Conservation (phyloP, 2,888 invertebrate genomes). For the Caenorhabditis angaria region DNA sequence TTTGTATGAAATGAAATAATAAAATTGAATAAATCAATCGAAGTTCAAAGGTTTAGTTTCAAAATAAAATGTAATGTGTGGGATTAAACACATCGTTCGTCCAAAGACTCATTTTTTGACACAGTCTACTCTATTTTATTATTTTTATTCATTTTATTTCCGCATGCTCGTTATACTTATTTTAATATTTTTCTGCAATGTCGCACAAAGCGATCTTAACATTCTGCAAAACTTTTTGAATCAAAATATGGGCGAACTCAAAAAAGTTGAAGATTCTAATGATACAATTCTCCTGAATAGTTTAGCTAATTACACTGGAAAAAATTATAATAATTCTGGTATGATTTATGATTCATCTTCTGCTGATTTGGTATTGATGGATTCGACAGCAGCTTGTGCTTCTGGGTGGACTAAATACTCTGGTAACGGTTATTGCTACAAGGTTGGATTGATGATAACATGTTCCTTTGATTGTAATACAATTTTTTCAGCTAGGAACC, state of each 20-base stretch:
- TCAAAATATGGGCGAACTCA: neutral
- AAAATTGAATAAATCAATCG: too few species aligned
- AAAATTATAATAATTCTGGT: neutral
- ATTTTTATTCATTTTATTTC: too few species aligned
- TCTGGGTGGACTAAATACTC: slow-evolving; percentile 24
- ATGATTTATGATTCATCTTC: slow-evolving; percentile 9
- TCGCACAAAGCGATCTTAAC: neutral
- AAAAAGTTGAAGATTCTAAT: neutral
- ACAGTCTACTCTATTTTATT: too few species aligned
- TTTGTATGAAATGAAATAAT: slow-evolving; percentile 8
- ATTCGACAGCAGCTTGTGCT: slow-evolving; percentile 17
- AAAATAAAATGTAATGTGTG: neutral
- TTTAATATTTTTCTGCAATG: neutral
- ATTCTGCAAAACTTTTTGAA: neutral
- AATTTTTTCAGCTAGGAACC: slow-evolving; percentile 9
- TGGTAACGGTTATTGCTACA: slow-evolving; percentile 26
- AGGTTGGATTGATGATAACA: neutral
- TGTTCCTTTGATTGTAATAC: neutral
- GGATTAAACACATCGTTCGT: neutral
- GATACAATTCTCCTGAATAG: neutral
- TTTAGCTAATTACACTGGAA: neutral
- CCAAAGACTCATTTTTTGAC: too few species aligned
- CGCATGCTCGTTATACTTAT: neutral
- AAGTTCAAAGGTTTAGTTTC: slow-evolving; percentile 2
- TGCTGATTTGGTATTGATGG: slow-evolving; percentile 13